A percentile compares a stretch with the other conserved stretches of the same genome.
These are phyloP conservation scores for Scaptomyza pallida DNA, from an alignment of 1,140 invertebrate genomes.

Conservation along the genomic window DNA sequence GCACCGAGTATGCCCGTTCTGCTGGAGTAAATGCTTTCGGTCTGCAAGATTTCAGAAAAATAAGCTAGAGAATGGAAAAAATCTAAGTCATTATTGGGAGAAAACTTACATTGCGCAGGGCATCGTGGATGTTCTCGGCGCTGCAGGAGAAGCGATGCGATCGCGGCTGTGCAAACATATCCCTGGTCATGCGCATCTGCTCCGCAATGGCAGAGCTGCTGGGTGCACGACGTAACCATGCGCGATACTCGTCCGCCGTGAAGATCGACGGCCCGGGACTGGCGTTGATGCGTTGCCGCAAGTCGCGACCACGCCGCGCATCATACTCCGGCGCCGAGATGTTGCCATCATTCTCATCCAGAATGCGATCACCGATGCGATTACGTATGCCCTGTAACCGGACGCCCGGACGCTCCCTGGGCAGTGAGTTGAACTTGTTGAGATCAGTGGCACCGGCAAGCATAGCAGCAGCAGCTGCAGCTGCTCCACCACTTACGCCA, in stretches of 20 bases:
- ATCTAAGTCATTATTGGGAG: background rate
- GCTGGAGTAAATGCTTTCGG: conserved; percentile 86
- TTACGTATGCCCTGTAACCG: conserved; percentile 75
- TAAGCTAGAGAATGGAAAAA: background rate
- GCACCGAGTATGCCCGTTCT: conserved; percentile 85
- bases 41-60: conserved; percentile 81
- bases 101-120: conserved; percentile 89
- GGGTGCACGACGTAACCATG: conserved; percentile 94
- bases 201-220: conserved; percentile 97
- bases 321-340: conserved; percentile 92
- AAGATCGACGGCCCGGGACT: conserved; percentile 87
- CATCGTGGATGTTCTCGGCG: conserved; percentile 94
- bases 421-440: conserved; percentile 89
- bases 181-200: conserved; percentile 90
- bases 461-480: conserved; percentile 76
- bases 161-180: conserved; percentile 87
- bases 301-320: conserved; percentile 86
- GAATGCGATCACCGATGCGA: conserved; percentile 84
- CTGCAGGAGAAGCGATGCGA: conserved; percentile 92
- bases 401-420: conserved; percentile 88
- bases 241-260: conserved; percentile 95
- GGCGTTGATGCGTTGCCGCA: conserved; percentile 74
- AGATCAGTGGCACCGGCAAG: conserved; percentile 72
- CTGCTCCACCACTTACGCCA: conserved; percentile 77
- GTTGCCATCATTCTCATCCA: conserved; percentile 92